Evolutionary conservation across 2,113 vertebrate species (phyloP).

Genomic region (Oryzias melastigma): DNA sequence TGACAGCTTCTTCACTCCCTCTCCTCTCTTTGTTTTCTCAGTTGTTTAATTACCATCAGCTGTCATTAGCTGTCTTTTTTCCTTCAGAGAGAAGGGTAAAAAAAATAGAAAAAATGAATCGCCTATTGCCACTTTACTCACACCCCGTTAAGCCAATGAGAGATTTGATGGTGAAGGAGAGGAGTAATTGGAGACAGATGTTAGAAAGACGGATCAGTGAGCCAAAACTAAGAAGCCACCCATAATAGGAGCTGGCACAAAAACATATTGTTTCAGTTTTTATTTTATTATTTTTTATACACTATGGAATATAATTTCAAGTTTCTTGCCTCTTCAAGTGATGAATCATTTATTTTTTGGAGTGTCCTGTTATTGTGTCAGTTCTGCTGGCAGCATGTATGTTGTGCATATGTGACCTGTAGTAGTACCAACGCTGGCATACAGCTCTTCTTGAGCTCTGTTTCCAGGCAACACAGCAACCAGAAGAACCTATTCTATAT

Average conservation of each 20-base stretch:
- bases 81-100: conserved; percentile 51
- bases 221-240: conserved; percentile 76
- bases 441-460: too few species aligned
- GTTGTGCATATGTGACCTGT: too few species aligned
- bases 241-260: conserved; percentile 73
- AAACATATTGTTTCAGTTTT: conserved; percentile 55
- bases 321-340: conserved; percentile 40
- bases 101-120: conserved; percentile 65
- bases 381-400: too few species aligned
- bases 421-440: too few species aligned
- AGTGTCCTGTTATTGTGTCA: not conserved
- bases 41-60: conserved; percentile 78
- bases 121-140: conserved; percentile 75
- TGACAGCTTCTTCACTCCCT: conserved; percentile 72
- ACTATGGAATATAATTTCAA: conserved; percentile 45
- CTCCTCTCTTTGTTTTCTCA: conserved; percentile 61
- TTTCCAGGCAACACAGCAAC: too few species aligned
- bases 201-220: conserved; percentile 75
- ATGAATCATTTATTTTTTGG: conserved; percentile 13
- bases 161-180: conserved; percentile 67
- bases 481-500: too few species aligned
- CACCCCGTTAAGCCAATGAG: conserved; percentile 71
- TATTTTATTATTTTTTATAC: conserved; percentile 52
- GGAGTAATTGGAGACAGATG: conserved; percentile 82
- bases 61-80: conserved; percentile 73